Evolutionary conservation across 1,140 invertebrate species (phyloP), one percentile per base, ranked within the genome.

Genomic region (Drosophila sproati): DNA sequence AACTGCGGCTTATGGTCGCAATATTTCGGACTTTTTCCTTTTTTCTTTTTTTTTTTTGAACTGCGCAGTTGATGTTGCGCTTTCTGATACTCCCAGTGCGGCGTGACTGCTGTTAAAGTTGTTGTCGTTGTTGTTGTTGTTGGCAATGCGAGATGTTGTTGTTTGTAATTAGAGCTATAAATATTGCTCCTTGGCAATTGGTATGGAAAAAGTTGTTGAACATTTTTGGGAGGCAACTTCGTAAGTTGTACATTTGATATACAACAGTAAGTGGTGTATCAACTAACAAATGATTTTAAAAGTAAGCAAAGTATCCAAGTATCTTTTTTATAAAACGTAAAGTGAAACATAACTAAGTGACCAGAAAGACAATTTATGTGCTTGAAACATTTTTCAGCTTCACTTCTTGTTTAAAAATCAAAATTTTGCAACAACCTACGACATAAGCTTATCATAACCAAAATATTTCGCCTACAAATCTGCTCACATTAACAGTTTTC

Each of bases 161-260:
- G 62, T 72, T 80, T 78, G 83, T 88, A 88, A 88, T 88, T 88
- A 89, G 80, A 88, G 64, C 52, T 77, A 89, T 88, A 78, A 75
- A 83, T 74, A 70, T 74, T 80, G 35, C 10, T 7, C 3, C 4
- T 57, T 56, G 29, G 35, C n/a, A 3, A 7, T 50, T 37, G 60
- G 31, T 35, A 7, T 7, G 20, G 7, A 7, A 31, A 47, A 63
- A 55, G 7, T 37, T 63, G 10, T 52, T 43, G 4, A 32, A 8
- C 35, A 54, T 12, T 60, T 6, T 34, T 35, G 12, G 48, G 20
- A n/a, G 7, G 3, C 3, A 52, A 10, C 7, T 52, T 29, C 3
- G 2, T 5, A 35, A 12, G 7, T n/a, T 34, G 37, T 3, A 12
- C 59, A 43, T 61, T 54, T 55, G 50, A 67, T 51, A 37, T 29